These are phyloP conservation scores for Platichthys flesus DNA, from an alignment of 2,113 vertebrate species.

Conservation along the genomic window DNA sequence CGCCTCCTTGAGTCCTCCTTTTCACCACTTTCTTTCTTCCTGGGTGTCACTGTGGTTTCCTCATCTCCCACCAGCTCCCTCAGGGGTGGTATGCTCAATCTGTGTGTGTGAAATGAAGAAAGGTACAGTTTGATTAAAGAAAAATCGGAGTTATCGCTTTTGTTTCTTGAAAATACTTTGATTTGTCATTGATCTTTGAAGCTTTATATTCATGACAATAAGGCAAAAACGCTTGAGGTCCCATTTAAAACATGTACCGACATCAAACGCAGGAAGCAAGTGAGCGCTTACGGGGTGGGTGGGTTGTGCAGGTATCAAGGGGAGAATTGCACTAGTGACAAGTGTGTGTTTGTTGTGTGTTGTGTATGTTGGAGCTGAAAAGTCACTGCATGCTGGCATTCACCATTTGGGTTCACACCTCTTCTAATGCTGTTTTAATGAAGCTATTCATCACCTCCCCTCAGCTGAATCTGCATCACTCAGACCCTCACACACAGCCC, in stretches of 20 bases:
- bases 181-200: conserved; percentile 16
- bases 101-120: conserved; percentile 2
- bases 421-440: conserved; percentile 86
- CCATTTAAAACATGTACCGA: conserved; percentile 12
- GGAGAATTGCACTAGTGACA: conserved; percentile 45
- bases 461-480: conserved; percentile 62
- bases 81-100: neutral
- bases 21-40: conserved; percentile 41
- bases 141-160: conserved; percentile 4
- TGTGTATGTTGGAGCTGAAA: conserved; percentile 23
- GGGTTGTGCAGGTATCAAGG: conserved; percentile 19
- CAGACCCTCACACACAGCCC: conserved; percentile 22
- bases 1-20: conserved; percentile 17
- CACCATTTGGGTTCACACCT: conserved; percentile 69
- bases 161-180: conserved; percentile 31
- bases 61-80: conserved; percentile 35
- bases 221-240: neutral
- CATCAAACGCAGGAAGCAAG: conserved; percentile 17
- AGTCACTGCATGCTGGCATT: conserved; percentile 39
- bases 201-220: neutral
- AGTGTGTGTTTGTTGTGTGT: conserved; percentile 28
- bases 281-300: neutral
- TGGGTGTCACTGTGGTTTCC: conserved; percentile 43
- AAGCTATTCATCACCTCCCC: conserved; percentile 82
- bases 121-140: conserved; percentile 12